Percentiles rank a stretch among this genome's conserved stretches.
phyloP scores from a whole-genome alignment of 2,797 vertebrate genomes.

The Garrulus glandarius region DNA sequence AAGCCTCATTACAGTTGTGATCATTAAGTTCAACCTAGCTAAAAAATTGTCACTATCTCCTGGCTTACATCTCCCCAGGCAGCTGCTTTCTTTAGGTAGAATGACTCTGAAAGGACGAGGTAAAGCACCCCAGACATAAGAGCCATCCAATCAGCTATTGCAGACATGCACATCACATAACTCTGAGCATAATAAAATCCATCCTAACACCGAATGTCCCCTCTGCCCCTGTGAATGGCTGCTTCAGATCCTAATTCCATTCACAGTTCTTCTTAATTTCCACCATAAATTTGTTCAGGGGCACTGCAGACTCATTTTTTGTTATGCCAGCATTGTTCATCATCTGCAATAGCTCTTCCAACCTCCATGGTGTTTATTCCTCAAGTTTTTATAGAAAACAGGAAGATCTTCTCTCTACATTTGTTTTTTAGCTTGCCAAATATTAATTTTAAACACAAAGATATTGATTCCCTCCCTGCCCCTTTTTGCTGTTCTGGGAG shows the following conservation, averaged over 20 bases:
- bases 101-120: not conserved
- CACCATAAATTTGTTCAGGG: slow-evolving; percentile 2
- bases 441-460: not conserved
- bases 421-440: not conserved
- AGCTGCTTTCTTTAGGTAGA: not conserved
- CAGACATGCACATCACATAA: not conserved
- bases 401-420: not conserved
- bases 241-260: not conserved
- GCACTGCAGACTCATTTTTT: not conserved
- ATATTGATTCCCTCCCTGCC: not conserved
- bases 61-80: not conserved
- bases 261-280: not conserved
- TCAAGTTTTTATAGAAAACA: not conserved
- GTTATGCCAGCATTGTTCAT: not conserved
- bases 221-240: not conserved
- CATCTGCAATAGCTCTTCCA: not conserved
- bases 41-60: not conserved
- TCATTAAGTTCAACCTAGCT: not conserved
- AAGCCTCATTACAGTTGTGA: not conserved
- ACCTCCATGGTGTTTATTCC: not conserved
- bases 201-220: not conserved
- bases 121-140: not conserved
- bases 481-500: not conserved
- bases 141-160: not conserved
- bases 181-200: not conserved